phyloP scores from a whole-genome alignment of 2,888 invertebrate species.

The Trisateles emortualis region DNA sequence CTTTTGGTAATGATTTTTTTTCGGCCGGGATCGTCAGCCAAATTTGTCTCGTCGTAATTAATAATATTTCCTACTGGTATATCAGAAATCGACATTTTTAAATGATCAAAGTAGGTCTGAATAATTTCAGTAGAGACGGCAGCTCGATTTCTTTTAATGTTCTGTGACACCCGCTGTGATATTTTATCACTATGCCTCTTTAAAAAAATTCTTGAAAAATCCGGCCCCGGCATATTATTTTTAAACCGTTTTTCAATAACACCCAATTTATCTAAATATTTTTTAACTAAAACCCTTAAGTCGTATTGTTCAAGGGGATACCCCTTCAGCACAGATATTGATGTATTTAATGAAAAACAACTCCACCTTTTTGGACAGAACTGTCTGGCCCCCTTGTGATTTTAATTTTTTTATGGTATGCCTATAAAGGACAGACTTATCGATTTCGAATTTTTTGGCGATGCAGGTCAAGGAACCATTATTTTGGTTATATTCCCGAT shows the following conservation, averaged over 20 bases:
- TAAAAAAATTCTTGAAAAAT: conserved; percentile 20
- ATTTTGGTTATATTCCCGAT: conserved; percentile 23
- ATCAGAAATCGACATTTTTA: conserved; percentile 18
- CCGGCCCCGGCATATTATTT: conserved; percentile 23
- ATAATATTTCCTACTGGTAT: conserved; percentile 22
- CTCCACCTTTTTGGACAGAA: conserved; percentile 16
- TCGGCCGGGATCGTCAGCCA: conserved; percentile 31
- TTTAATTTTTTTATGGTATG: conserved; percentile 26
- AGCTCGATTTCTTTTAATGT: conserved; percentile 25
- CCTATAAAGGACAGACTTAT: conserved; percentile 30
- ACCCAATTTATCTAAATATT: conserved; percentile 26
- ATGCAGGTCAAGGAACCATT: conserved; percentile 28
- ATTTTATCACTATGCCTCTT: conserved; percentile 20
- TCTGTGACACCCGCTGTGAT: conserved; percentile 16
- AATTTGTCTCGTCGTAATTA: conserved; percentile 39
- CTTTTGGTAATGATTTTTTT: conserved; percentile 27
- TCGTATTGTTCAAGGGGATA: conserved; percentile 25
- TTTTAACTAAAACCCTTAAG: conserved; percentile 21
- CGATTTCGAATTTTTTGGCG: conserved; percentile 24
- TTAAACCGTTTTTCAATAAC: conserved; percentile 21
- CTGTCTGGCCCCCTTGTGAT: conserved; percentile 26
- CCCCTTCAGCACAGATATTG: conserved; percentile 23
- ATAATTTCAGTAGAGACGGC: conserved; percentile 18
- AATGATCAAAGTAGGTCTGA: conserved; percentile 21
- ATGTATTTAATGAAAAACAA: conserved; percentile 27